Evolutionary conservation across 37 sponge, comb jelly and placozoan genomes (phyloP), one percentile per base, ranked within the genome.

Genomic region (Chondrilla cf. caribensis): DNA sequence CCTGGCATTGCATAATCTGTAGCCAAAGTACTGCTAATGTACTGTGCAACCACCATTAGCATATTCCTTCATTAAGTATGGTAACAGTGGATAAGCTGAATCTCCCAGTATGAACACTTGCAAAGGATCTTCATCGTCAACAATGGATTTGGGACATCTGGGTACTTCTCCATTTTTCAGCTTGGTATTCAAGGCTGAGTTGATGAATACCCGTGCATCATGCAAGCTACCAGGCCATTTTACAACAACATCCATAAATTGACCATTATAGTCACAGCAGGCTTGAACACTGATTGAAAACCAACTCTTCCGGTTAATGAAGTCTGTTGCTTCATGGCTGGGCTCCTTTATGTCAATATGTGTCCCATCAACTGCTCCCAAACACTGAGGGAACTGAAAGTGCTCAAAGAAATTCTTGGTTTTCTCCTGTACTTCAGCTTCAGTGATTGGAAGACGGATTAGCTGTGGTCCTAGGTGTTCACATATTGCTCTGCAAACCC

Each of bases 201-300:
- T 81, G 81, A 38, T 44, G 40, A 81, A 81, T 8, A 81, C 29
- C 11, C 81, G 62, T 15, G 81, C 81, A 81, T 81, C 40, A 31
- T 81, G 65, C 11, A 81, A 25, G 31, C 81, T 81, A 42, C 81
- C 81, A 21, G 81, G 62, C 81, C 81, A 81, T 59, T 81, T 81
- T 8, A 81, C 40, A 4, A 81, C 65, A 5, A 81, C 81, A 81
- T 81, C 81, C 37, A 81, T 58, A 28, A 81, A 81, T 5, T 44
- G 33, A 31, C 42, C 58, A 22, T 35, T 58, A 31, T 60, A 59
- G 58, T 81, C 81, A 81, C 66, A 81, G 21, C 38, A 58, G 9
- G 81, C 81, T 60, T 81, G 38, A 17, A 81, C 65, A 36, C 60
- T 81, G n/a, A 81, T 21, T 3, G 81, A 60, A 60, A 40, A 81